phyloP scores from a whole-genome alignment of 1,140 invertebrate species.

The Trachelipus rathkii region DNA sequence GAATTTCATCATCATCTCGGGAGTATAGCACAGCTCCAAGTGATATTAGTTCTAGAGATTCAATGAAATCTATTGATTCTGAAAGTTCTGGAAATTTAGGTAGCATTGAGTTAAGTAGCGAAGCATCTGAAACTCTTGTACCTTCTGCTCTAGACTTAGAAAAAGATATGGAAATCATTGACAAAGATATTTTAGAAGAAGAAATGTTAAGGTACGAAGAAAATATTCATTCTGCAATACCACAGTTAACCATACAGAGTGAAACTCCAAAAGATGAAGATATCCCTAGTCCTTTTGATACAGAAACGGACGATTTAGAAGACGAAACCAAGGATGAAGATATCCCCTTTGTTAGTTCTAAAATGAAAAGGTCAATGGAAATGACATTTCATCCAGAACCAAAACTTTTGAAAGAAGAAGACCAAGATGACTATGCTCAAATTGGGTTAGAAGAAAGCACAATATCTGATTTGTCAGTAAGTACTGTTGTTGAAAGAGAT shows the following conservation, averaged over 20 bases:
- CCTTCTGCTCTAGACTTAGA: slow-evolving; percentile 62
- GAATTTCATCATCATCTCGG: slow-evolving; percentile 60
- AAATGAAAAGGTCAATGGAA: slow-evolving; percentile 80
- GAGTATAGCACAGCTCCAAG: slow-evolving; percentile 80
- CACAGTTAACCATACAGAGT: slow-evolving; percentile 42
- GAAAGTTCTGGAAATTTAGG: slow-evolving; percentile 80
- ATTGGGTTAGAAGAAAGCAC: slow-evolving; percentile 44
- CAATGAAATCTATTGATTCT: slow-evolving; percentile 81
- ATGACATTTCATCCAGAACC: slow-evolving; percentile 78
- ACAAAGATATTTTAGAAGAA: slow-evolving; percentile 50
- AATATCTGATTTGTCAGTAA: slow-evolving; percentile 54
- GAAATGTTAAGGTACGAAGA: slow-evolving; percentile 38
- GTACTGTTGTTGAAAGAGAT: slow-evolving; percentile 57
- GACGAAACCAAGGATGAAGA: slow-evolving; percentile 46
- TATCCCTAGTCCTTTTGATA: slow-evolving; percentile 46
- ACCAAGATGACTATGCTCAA: slow-evolving; percentile 30
- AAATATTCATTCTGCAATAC: slow-evolving; percentile 32
- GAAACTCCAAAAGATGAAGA: slow-evolving; percentile 45
- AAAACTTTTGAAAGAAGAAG: slow-evolving; percentile 49
- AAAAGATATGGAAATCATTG: slow-evolving; percentile 54
- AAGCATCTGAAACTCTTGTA: slow-evolving; percentile 82
- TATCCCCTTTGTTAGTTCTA: slow-evolving; percentile 39
- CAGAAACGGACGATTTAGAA: slow-evolving; percentile 52
- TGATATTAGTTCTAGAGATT: slow-evolving; percentile 76
- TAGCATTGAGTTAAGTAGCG: slow-evolving; percentile 72